Evolutionary conservation across 2,888 invertebrate genomes (phyloP).

Genomic region (Rotaria sp.): DNA sequence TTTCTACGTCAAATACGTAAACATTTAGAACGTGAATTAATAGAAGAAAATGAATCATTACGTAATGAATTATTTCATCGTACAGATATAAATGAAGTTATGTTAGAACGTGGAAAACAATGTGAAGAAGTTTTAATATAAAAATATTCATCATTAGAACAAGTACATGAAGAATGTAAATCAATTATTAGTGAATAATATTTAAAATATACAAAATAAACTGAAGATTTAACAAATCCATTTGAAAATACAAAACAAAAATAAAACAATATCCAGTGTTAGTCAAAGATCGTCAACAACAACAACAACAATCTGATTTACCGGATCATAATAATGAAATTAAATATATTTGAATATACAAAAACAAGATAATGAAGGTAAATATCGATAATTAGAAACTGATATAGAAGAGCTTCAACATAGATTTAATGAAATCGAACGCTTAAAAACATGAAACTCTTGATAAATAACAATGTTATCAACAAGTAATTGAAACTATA

Average conservation of each 20-base stretch:
- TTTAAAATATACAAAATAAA: conserved; percentile 84
- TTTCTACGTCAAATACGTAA: conserved; percentile 70
- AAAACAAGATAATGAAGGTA: conserved; percentile 81
- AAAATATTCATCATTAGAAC: conserved; percentile 84
- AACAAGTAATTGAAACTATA: conserved; percentile 54
- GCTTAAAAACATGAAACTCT: conserved; percentile 44
- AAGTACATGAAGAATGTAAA: conserved; percentile 66
- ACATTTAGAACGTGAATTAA: conserved; percentile 92
- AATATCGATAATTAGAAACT: conserved; percentile 84
- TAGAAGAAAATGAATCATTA: conserved; percentile 86
- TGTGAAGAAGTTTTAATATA: conserved; percentile 82
- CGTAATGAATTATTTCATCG: conserved; percentile 93
- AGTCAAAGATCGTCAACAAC: conserved; percentile 37
- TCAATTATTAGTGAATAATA: conserved; percentile 75
- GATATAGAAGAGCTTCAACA: conserved; percentile 60
- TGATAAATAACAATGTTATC: conserved; percentile 40
- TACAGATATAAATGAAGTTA: conserved; percentile 83
- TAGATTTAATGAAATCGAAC: conserved; percentile 57
- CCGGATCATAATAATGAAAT: conserved; percentile 84
- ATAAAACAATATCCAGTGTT: conserved; percentile 55
- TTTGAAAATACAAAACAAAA: conserved; percentile 80
- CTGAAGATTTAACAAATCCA: conserved; percentile 80
- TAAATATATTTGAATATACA: conserved; percentile 75
- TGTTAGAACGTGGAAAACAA: conserved; percentile 75
- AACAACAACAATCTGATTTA: conserved; percentile 20